These are phyloP conservation scores for Lycopodina hypogea DNA, from an alignment of 37 sponge, comb jelly and placozoan genomes.

Conservation along the genomic window DNA sequence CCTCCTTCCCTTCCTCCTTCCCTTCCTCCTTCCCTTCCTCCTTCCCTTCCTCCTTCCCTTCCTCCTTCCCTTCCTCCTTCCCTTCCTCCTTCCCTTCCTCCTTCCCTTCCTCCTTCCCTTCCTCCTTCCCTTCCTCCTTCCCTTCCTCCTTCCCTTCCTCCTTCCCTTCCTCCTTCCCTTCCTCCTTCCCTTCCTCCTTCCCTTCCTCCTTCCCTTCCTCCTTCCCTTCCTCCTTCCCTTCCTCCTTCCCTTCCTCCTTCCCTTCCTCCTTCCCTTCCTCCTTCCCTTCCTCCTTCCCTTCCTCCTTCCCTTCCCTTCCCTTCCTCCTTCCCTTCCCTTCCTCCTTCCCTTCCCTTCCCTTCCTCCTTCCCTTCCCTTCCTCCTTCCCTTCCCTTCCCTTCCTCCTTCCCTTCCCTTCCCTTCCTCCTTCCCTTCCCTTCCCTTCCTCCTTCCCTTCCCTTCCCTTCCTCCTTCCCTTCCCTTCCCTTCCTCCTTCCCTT, in stretches of 20 bases:
- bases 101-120: neutral
- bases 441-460: too few relatives aligned
- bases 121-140: neutral
- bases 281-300: neutral
- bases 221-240: neutral
- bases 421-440: neutral
- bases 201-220: conserved; percentile 1
- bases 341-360: neutral
- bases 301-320: neutral
- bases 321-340: neutral
- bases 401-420: neutral
- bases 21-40: neutral
- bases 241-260: neutral
- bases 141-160: neutral
- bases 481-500: too few relatives aligned
- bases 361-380: neutral
- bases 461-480: too few relatives aligned
- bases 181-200: neutral
- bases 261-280: neutral
- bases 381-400: neutral
- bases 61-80: neutral
- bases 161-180: neutral
- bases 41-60: neutral
- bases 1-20: neutral
- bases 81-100: neutral